Percentiles rank a stretch among this genome's conserved stretches.
These are phyloP conservation scores for Megalops cyprinoides DNA, from an alignment of 2,797 vertebrate genomes.

Conservation along the genomic window DNA sequence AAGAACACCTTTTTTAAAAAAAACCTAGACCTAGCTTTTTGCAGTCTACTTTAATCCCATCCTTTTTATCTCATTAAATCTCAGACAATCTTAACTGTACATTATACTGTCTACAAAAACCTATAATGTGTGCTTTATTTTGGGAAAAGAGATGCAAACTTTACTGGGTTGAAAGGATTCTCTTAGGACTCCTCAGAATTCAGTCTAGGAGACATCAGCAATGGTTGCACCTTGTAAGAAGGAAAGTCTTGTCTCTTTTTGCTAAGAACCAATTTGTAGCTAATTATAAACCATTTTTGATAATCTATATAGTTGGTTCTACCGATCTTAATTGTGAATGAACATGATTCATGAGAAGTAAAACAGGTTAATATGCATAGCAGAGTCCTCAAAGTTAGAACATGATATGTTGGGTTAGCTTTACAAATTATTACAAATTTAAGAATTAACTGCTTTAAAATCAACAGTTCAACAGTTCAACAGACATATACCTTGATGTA, in stretches of 20 bases:
- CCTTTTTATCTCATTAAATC: constrained; percentile 75
- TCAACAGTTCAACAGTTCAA: no score
- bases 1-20: constrained; percentile 95
- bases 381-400: background rate
- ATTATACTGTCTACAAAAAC: background rate
- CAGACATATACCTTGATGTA: background rate
- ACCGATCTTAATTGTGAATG: background rate
- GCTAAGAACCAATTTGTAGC: no score
- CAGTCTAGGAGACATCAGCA: background rate
- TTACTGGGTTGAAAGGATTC: background rate
- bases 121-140: background rate
- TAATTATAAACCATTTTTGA: background rate
- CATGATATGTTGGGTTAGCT: constrained; percentile 2
- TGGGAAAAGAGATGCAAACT: background rate
- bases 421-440: background rate
- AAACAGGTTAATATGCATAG: background rate
- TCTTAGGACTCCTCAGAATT: background rate
- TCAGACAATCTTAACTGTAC: constrained; percentile 33
- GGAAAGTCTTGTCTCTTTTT: no score
- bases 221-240: background rate
- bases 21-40: constrained; percentile 75
- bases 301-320: background rate
- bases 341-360: background rate
- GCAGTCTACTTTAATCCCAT: constrained; percentile 70
- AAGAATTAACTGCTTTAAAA: background rate